These are phyloP conservation scores for Archips crataeganus DNA, from an alignment of 2,888 invertebrate genomes.

Conservation along the genomic window DNA sequence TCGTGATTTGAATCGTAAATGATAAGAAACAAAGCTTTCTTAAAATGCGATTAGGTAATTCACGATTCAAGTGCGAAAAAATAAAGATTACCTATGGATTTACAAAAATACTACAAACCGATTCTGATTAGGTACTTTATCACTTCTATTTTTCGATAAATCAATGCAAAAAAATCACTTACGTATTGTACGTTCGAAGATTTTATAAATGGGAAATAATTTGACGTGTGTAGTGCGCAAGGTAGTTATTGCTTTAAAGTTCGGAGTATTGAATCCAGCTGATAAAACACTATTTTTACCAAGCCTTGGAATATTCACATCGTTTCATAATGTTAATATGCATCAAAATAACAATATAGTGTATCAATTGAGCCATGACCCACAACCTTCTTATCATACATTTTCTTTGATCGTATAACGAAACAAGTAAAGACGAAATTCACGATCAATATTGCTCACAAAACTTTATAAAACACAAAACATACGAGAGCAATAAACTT, in stretches of 20 bases:
- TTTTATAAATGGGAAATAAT: neutral
- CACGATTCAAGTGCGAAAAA: neutral
- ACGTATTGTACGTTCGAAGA: neutral
- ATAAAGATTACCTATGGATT: neutral
- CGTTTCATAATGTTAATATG: slow-evolving; percentile 4
- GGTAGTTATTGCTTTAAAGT: neutral
- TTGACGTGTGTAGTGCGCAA: neutral
- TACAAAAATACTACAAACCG: neutral
- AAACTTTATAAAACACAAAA: neutral
- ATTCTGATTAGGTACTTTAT: neutral
- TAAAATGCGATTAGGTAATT: slow-evolving; percentile 4
- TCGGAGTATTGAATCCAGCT: neutral
- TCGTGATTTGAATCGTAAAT: slow-evolving; percentile 1
- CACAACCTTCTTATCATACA: slow-evolving; percentile 28
- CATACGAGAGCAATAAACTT: neutral
- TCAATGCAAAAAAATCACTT: neutral
- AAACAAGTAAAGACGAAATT: slow-evolving; percentile 22
- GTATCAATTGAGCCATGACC: slow-evolving; percentile 37
- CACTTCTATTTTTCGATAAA: neutral
- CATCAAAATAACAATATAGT: slow-evolving; percentile 38
- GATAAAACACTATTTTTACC: neutral
- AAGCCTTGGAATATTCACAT: neutral
- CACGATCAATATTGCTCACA: slow-evolving; percentile 39
- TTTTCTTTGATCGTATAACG: slow-evolving; percentile 10
- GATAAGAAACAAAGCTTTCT: neutral